Percentiles rank a stretch among this genome's conserved stretches.
Evolutionary conservation across 53 echinoderm and acorn worm species (phyloP).

Genomic region (Echinarachnius parma): DNA sequence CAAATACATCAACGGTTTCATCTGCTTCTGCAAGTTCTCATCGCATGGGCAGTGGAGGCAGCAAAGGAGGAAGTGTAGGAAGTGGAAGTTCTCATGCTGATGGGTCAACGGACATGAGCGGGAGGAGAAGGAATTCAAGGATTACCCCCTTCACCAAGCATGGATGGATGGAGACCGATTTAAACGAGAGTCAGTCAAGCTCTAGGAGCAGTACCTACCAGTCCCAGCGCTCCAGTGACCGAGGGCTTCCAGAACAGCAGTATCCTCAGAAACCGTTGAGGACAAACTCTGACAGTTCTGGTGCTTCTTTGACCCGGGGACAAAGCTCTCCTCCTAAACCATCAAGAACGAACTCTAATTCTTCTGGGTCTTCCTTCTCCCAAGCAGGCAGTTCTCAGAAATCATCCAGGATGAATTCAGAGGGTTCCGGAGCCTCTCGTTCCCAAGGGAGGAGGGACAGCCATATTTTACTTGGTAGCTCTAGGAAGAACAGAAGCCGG

Average conservation of each 20-base stretch:
- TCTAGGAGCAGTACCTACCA: neutral
- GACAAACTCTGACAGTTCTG: too few species aligned
- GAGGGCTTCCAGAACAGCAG: too few species aligned
- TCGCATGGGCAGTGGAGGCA: constrained; percentile 1
- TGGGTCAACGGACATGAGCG: neutral
- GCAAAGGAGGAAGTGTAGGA: neutral
- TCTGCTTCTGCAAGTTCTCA: constrained; percentile 20
- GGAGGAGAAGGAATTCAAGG: constrained; percentile 12
- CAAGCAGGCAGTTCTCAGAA: too few species aligned
- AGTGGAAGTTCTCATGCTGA: neutral
- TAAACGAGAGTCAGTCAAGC: constrained; percentile 6
- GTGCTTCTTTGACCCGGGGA: too few species aligned
- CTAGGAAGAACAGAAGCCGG: too few species aligned
- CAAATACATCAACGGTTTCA: constrained; percentile 12
- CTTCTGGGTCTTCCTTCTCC: too few species aligned
- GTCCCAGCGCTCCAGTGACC: too few species aligned
- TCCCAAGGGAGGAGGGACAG: too few species aligned
- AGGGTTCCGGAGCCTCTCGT: too few species aligned
- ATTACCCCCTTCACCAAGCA: constrained; percentile 16
- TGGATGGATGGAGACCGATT: constrained; percentile 17
- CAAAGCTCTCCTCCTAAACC: neutral
- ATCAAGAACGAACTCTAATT: neutral
- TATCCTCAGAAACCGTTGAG: too few species aligned
- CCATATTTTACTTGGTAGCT: too few species aligned
- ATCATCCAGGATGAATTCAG: too few species aligned